A percentile compares a stretch with the other conserved stretches of the same genome.
These are phyloP conservation scores for Pterocles burchelli DNA, from an alignment of 2,113 vertebrate genomes.

Conservation along the genomic window DNA sequence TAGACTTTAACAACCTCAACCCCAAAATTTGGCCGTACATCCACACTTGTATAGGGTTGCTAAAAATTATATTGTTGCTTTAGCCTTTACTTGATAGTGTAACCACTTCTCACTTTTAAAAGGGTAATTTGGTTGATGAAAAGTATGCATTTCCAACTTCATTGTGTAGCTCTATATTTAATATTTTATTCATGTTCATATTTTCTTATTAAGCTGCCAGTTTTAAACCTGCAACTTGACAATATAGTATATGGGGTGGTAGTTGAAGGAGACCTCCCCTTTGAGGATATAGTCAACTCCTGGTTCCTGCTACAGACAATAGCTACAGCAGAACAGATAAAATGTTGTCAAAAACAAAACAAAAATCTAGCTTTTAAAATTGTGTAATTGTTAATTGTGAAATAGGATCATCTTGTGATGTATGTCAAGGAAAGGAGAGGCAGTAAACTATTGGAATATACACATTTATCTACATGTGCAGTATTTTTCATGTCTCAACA, in stretches of 20 bases:
- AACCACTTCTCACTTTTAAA: background rate
- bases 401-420: background rate
- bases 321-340: background rate
- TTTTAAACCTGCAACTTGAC: background rate
- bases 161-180: background rate
- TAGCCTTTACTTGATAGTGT: background rate
- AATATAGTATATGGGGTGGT: background rate
- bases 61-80: background rate
- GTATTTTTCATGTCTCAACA: background rate
- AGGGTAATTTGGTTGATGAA: background rate
- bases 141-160: background rate
- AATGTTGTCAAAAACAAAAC: background rate
- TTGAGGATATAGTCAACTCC: background rate
- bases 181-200: background rate
- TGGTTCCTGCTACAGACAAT: background rate
- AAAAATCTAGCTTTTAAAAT: background rate
- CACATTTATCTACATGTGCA: background rate
- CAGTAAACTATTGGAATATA: background rate
- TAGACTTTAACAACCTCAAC: background rate
- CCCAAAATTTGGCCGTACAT: background rate
- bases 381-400: background rate
- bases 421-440: background rate
- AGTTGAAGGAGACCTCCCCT: background rate
- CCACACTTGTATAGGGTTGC: background rate
- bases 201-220: background rate